phyloP scores from a whole-genome alignment of 2,888 invertebrate species.

The Argyra leucocephala region DNA sequence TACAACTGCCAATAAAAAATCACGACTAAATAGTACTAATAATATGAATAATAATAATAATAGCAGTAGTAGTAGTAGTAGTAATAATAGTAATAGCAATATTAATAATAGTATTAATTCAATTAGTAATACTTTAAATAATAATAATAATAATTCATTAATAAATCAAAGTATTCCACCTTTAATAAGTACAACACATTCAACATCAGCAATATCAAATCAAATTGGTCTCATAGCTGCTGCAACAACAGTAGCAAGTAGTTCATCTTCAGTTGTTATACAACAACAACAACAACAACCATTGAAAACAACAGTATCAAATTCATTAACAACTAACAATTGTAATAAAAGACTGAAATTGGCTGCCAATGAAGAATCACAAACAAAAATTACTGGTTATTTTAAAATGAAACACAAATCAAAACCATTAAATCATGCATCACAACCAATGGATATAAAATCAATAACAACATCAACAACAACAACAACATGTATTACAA shows the following conservation, averaged over 20 bases:
- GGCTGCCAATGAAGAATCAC: constrained; percentile 44
- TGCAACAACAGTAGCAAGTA: constrained; percentile 10
- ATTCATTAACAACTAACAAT: constrained; percentile 16
- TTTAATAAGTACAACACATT: constrained; percentile 15
- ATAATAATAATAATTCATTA: constrained; percentile 24
- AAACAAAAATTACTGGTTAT: constrained; percentile 76
- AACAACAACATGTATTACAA: constrained; percentile 18
- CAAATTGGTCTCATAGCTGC: constrained; percentile 17
- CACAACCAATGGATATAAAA: constrained; percentile 12
- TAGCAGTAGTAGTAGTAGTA: constrained; percentile 20
- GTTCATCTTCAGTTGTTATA: not conserved
- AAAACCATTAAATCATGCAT: constrained; percentile 12
- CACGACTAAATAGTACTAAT: constrained; percentile 23
- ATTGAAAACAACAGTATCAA: constrained; percentile 26
- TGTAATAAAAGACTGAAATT: constrained; percentile 39
- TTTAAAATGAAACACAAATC: constrained; percentile 64
- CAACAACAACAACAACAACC: constrained; percentile 24
- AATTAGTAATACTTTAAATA: constrained; percentile 24
- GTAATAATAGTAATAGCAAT: constrained; percentile 22
- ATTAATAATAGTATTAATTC: constrained; percentile 22
- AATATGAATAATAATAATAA: constrained; percentile 14
- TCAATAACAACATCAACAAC: constrained; percentile 18
- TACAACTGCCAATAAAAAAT: constrained; percentile 11
- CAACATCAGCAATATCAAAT: constrained; percentile 16
- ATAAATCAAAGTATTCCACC: constrained; percentile 22